Conservation (phyloP, 2,113 vertebrate genomes). For the Maccullochella peelii region DNA sequence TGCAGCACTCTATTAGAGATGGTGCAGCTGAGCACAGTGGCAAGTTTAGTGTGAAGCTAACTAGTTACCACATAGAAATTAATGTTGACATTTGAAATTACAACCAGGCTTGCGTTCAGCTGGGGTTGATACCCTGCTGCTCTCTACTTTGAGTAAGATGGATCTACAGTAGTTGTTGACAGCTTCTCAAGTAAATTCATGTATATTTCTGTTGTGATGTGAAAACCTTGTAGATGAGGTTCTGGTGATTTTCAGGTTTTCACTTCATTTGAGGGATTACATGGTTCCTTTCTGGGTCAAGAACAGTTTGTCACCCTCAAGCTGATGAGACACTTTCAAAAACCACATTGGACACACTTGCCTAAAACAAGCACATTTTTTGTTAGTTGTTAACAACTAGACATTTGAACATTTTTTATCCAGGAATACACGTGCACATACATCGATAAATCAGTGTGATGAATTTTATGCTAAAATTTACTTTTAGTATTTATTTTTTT, state of each 20-base stretch:
- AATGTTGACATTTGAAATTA: not conserved
- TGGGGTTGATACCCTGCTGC: not conserved
- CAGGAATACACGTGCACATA: not conserved
- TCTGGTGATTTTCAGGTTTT: conserved; percentile 30
- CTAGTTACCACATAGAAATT: not conserved
- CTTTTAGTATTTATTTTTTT: not conserved
- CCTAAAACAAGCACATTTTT: conserved; percentile 13
- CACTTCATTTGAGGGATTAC: conserved; percentile 23
- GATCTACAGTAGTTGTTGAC: not conserved
- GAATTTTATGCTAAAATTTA: not conserved
- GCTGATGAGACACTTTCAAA: conserved; percentile 32
- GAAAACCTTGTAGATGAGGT: not conserved
- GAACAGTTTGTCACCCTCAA: conserved; percentile 10
- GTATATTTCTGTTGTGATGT: not conserved
- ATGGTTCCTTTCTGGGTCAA: conserved; percentile 21
- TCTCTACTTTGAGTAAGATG: not conserved
- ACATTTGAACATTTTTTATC: conserved; percentile 14
- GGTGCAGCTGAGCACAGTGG: not conserved
- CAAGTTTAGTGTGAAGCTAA: not conserved
- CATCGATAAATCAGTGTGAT: conserved; percentile 17
- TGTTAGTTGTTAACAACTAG: not conserved
- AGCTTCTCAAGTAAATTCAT: not conserved
- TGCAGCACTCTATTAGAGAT: not conserved
- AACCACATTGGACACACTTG: not conserved
- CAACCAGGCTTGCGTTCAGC: not conserved